Evolutionary conservation across 2,888 invertebrate species (phyloP).

Genomic region (Deilephila elpenor): DNA sequence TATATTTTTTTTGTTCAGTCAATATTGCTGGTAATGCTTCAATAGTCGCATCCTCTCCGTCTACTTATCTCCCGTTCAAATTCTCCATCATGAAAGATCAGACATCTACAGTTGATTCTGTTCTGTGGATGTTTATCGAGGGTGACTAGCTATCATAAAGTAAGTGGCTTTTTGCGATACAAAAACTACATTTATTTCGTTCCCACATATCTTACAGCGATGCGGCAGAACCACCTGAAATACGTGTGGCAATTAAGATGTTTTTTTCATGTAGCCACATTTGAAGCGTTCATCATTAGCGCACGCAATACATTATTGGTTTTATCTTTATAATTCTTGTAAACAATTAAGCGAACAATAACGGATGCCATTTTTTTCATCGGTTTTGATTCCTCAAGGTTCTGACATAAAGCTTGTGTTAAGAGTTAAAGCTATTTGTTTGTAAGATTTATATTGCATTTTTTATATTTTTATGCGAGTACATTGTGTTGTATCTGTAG

Average conservation of each 20-base stretch:
- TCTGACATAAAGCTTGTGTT: background rate
- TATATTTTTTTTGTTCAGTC: too few relatives aligned
- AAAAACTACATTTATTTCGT: background rate
- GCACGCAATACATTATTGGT: slow-evolving; percentile 11
- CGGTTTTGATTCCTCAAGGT: background rate
- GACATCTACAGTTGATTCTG: too few relatives aligned
- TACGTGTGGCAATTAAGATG: background rate
- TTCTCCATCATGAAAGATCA: too few relatives aligned
- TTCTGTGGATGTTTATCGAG: too few relatives aligned
- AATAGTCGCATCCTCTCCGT: too few relatives aligned
- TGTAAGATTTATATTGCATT: background rate
- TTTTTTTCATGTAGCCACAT: background rate
- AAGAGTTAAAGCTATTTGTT: background rate
- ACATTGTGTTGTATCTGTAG: background rate
- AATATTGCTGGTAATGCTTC: too few relatives aligned
- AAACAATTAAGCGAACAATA: slow-evolving; percentile 19
- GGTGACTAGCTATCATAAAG: too few relatives aligned
- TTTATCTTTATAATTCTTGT: slow-evolving; percentile 20
- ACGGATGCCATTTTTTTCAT: slow-evolving; percentile 1
- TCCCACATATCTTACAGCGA: slow-evolving; percentile 11
- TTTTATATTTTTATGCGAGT: background rate
- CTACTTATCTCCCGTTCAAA: too few relatives aligned
- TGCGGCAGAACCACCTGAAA: background rate
- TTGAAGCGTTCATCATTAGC: slow-evolving; percentile 4
- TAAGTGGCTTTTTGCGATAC: too few relatives aligned